Conservation (phyloP, 2,797 vertebrate genomes). For the Buceros bicornis region DNA sequence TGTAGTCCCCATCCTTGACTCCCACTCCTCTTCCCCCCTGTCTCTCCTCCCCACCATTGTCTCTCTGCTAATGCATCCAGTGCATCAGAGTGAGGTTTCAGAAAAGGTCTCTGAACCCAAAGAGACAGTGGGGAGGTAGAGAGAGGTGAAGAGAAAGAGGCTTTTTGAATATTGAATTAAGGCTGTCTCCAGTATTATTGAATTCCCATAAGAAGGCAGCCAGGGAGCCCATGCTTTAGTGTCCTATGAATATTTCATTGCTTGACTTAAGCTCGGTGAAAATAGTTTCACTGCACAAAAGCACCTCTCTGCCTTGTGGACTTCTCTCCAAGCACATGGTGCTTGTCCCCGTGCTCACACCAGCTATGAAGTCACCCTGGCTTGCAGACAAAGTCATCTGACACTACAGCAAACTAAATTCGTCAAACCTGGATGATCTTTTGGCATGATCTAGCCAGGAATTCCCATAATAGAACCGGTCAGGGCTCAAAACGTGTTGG, state of each 20-base stretch:
- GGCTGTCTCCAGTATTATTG: slow-evolving; percentile 83
- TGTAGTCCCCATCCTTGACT: not conserved
- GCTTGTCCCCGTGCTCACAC: not conserved
- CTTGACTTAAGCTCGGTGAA: slow-evolving; percentile 70
- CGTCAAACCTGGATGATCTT: not conserved
- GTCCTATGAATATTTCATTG: slow-evolving; percentile 83
- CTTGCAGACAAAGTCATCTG: not conserved
- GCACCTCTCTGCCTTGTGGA: slow-evolving; percentile 35
- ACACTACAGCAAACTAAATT: slow-evolving; percentile 18
- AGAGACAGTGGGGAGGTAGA: not conserved
- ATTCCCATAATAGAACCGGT: slow-evolving; percentile 42
- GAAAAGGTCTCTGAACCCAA: slow-evolving; percentile 68
- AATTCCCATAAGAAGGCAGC: slow-evolving; percentile 81
- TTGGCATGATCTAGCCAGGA: not conserved
- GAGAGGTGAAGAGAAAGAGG: slow-evolving; percentile 51
- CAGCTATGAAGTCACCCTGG: not conserved
- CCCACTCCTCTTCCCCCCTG: not conserved
- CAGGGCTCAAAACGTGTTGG: not conserved
- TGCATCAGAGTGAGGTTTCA: slow-evolving; percentile 54
- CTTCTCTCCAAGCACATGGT: not conserved
- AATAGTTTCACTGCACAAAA: slow-evolving; percentile 58
- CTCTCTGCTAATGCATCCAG: slow-evolving; percentile 33
- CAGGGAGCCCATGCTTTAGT: slow-evolving; percentile 76
- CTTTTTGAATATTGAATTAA: slow-evolving; percentile 82
- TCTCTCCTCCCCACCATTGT: not conserved